Evolutionary conservation across 1,140 invertebrate species (phyloP).

Genomic region (Cardiocondyla obscurior): DNA sequence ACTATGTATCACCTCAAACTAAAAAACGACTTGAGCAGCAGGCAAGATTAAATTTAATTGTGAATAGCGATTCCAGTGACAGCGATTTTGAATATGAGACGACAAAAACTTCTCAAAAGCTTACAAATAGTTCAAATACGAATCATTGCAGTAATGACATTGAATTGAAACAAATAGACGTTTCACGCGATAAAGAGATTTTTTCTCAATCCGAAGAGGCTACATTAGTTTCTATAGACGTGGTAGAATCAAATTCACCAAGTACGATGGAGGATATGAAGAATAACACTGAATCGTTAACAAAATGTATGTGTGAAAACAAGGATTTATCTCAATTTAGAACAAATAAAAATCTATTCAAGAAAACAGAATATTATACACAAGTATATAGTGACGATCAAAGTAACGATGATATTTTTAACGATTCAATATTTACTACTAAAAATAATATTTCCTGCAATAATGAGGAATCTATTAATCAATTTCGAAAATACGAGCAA

Average conservation of each 20-base stretch:
- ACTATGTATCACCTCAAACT: not conserved
- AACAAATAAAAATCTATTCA: not conserved
- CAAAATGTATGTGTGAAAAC: not conserved
- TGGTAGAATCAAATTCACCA: not conserved
- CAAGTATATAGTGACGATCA: not conserved
- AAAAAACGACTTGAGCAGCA: constrained; percentile 16
- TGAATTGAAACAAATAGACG: not conserved
- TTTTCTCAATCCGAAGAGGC: not conserved
- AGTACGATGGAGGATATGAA: not conserved
- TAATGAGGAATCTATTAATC: not conserved
- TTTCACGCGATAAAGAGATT: not conserved
- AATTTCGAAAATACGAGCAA: not conserved
- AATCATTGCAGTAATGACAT: not conserved
- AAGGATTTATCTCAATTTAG: not conserved
- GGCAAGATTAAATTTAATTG: not conserved
- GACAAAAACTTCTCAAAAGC: not conserved
- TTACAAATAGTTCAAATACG: not conserved
- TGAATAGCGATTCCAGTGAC: not conserved
- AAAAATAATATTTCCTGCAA: not conserved
- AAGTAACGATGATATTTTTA: not conserved
- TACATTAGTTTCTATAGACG: not conserved
- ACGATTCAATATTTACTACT: not conserved
- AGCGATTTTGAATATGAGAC: not conserved
- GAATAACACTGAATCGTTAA: not conserved
- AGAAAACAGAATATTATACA: not conserved